phyloP scores from a whole-genome alignment of 2,797 vertebrate genomes.

The Sebastes ruberrimus region DNA sequence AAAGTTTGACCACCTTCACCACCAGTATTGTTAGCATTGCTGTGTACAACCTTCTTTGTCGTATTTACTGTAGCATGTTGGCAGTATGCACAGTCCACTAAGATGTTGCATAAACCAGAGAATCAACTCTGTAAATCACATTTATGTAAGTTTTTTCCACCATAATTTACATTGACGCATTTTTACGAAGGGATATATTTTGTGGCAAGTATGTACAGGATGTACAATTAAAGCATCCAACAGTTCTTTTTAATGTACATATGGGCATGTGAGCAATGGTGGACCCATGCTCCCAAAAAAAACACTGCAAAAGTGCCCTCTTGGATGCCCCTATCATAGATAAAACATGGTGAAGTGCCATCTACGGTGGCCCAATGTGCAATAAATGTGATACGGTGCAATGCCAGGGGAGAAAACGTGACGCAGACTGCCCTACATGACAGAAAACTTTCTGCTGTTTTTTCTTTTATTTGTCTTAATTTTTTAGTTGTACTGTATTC shows the following conservation, averaged over 20 bases:
- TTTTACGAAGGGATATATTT: no score
- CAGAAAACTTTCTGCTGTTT: no score
- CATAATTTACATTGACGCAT: background rate
- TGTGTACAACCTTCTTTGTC: background rate
- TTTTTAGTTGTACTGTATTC: no score
- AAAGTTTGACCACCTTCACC: background rate
- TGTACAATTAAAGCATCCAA: background rate
- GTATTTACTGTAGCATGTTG: background rate
- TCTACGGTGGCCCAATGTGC: no score
- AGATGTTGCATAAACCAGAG: no score
- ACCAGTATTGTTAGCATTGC: background rate
- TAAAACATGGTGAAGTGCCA: background rate
- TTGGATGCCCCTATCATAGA: background rate
- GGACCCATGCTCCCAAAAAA: background rate
- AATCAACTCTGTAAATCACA: no score
- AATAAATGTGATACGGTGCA: no score
- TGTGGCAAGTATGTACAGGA: background rate
- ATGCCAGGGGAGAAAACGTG: no score
- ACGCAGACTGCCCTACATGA: no score
- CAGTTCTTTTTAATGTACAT: accelerated
- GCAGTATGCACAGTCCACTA: background rate
- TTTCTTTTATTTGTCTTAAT: no score
- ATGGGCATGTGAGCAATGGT: background rate
- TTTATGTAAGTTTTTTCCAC: no score
- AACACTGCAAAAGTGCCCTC: background rate